Evolutionary conservation across 2,797 vertebrate genomes (phyloP), one percentile per base, ranked within the genome.

Genomic region (Anguilla pacifica): DNA sequence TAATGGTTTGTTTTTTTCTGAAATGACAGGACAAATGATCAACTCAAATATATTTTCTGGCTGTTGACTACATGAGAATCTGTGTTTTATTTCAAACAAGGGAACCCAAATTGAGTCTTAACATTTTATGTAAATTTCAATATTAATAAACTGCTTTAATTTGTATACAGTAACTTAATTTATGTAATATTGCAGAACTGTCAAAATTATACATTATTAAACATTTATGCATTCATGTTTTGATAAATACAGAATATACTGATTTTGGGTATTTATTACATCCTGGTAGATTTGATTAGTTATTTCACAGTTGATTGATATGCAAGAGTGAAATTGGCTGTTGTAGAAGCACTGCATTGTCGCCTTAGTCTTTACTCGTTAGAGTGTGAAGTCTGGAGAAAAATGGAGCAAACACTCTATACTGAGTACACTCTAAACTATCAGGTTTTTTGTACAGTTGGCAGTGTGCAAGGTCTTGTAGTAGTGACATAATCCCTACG

Each of bases 1-100:
- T 91, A 53, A 88, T 87, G 86, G 86, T 88, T 89, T 70, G n/a
- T 49, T 86, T 92, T 91, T 92, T 91, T 87, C 91, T 92, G 1
- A 92, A 90, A 91, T 70, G 25, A 72, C 28, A 86, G n/a, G 67
- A 77, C 49, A 79, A 89, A 90, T 88, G 91, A 25, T 51, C 93
- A 94, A 92, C 92, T 57, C 61, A 93, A 93, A 94, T 93, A 94
- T 93, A 94, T 95, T 94, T 95, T 93, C 90, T 90, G 90, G 93
- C 74, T 90, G 84, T 92, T 89, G 87, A 15, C n/a, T 87, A 22
- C 59, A 35, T 74, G 17, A n/a, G 31, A 51, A 77, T 53, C 53
- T 72, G 31, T 59, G 15, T 85, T 85, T 87, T 79, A 15, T 83
- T 85, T 90, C 25, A 49, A 6, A 2, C 7, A 51, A n/a, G 7